These are phyloP conservation scores for Diadumene lineata DNA, from an alignment of 92 coral and sea anemone genomes.

Conservation along the genomic window DNA sequence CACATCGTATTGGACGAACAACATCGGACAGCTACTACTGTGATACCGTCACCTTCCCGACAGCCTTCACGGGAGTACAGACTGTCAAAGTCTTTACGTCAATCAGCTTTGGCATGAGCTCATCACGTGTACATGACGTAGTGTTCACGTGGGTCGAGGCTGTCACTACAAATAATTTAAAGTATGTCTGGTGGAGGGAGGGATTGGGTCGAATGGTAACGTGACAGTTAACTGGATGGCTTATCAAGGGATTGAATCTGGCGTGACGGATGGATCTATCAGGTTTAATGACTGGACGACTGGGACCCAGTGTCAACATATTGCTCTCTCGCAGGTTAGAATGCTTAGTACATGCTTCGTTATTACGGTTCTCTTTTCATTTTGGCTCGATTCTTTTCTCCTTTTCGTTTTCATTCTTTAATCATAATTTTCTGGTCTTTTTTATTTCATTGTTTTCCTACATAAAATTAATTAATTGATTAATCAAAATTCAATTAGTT, in stretches of 20 bases:
- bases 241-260: slow-evolving; percentile 16
- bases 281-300: slow-evolving; percentile 28
- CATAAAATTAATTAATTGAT: no score
- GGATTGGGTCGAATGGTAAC: slow-evolving; percentile 10
- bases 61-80: slow-evolving; percentile 16
- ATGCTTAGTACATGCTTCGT: no score
- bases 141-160: slow-evolving; percentile 26
- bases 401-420: background rate
- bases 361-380: background rate
- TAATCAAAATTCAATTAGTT: no score
- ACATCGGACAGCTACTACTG: background rate
- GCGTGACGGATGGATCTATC: slow-evolving; percentile 4
- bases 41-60: slow-evolving; percentile 5
- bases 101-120: slow-evolving; percentile 6
- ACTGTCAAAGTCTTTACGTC: slow-evolving; percentile 26
- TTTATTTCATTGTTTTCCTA: no score
- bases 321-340: slow-evolving; percentile 4
- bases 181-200: slow-evolving; percentile 21
- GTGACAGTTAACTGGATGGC: slow-evolving; percentile 22
- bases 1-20: slow-evolving; percentile 1
- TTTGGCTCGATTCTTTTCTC: background rate
- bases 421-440: no score
- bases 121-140: slow-evolving; percentile 27
- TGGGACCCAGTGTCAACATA: slow-evolving; percentile 12
- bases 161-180: slow-evolving; percentile 4